A percentile compares a stretch with the other conserved stretches of the same genome.
Conservation (phyloP, 2,797 vertebrate species). For the Myotis planiceps region DNA sequence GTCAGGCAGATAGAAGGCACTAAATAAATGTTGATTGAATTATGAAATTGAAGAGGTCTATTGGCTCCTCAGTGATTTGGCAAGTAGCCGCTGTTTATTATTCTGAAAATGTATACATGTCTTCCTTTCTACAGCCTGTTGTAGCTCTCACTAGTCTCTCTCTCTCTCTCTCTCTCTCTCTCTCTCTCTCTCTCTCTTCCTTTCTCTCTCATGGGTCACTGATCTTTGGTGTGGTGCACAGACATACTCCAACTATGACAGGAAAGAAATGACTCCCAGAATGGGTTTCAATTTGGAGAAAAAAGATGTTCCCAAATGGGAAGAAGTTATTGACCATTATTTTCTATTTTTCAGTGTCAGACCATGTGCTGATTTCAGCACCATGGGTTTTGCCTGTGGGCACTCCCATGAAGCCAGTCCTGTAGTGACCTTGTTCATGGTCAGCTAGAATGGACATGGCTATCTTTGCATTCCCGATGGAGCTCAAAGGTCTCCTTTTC, state of each 20-base stretch:
- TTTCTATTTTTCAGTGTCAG: background rate
- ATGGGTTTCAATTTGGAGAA: background rate
- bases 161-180: background rate
- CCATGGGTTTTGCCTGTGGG: background rate
- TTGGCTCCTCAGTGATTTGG: slow-evolving; percentile 27
- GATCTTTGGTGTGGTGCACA: background rate
- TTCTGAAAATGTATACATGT: background rate
- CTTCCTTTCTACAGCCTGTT: background rate
- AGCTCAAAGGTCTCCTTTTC: background rate
- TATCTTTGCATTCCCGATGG: background rate
- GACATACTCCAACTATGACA: background rate
- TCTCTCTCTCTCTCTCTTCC: background rate
- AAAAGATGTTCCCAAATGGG: background rate
- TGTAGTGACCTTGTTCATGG: too few species aligned
- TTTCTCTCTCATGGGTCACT: background rate
- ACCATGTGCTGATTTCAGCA: background rate
- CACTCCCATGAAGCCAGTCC: rapidly evolving
- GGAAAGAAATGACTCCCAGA: background rate
- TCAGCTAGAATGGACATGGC: background rate
- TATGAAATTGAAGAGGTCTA: slow-evolving; percentile 25
- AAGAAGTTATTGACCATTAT: background rate
- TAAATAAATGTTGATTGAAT: slow-evolving; percentile 48
- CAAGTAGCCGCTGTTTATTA: slow-evolving; percentile 11
- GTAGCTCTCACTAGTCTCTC: background rate
- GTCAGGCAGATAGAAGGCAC: background rate